These are phyloP conservation scores for Seriola aureovittata DNA, from an alignment of 2,113 vertebrate genomes.

Conservation along the genomic window DNA sequence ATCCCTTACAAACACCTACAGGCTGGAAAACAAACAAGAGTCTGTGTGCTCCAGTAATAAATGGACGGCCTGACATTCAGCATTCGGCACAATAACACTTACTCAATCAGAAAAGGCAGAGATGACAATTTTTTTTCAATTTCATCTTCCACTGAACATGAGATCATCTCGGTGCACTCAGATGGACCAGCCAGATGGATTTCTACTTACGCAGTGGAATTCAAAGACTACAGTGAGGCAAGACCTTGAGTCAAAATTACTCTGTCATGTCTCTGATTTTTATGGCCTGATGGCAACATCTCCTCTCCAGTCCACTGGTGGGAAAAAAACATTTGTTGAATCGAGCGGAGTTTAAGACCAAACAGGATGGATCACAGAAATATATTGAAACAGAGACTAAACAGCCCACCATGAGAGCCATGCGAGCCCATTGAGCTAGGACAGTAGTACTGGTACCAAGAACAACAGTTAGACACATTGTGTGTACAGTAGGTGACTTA, in stretches of 20 bases:
- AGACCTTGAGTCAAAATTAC: constrained; percentile 54
- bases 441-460: constrained; percentile 1
- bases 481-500: background rate
- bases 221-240: constrained; percentile 41
- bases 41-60: constrained; percentile 28
- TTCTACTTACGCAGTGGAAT: constrained; percentile 66
- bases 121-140: background rate
- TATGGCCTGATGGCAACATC: constrained; percentile 48
- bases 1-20: constrained; percentile 51
- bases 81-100: constrained; percentile 10
- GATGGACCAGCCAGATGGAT: constrained; percentile 62
- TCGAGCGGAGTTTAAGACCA: constrained; percentile 22
- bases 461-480: background rate
- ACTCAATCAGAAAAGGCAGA: constrained; percentile 21
- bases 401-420: constrained; percentile 61
- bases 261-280: constrained; percentile 56
- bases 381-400: constrained; percentile 55
- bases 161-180: constrained; percentile 54
- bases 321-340: constrained; percentile 30
- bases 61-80: background rate
- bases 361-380: constrained; percentile 60
- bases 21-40: constrained; percentile 46
- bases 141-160: constrained; percentile 61
- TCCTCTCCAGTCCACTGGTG: constrained; percentile 24
- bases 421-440: constrained; percentile 40